Percentiles rank a stretch among this genome's conserved stretches.
These are phyloP conservation scores for Neopipo cinnamomea DNA, from an alignment of 2,113 vertebrate species.

Conservation along the genomic window DNA sequence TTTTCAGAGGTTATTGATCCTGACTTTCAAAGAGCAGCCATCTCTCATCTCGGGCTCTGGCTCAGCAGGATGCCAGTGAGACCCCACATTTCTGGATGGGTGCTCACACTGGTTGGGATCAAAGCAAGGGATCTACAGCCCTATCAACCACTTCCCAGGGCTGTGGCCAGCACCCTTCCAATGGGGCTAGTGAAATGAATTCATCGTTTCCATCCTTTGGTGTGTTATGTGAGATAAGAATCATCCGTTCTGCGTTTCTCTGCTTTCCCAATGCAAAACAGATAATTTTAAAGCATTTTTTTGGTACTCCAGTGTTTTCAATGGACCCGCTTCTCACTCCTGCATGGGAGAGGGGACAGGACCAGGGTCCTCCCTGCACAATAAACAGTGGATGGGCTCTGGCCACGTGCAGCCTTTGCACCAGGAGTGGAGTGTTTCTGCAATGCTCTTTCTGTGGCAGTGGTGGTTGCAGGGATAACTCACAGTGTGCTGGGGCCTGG, in stretches of 20 bases:
- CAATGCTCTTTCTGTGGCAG: rapidly evolving
- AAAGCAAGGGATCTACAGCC: background rate
- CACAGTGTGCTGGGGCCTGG: background rate
- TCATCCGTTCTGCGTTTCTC: background rate
- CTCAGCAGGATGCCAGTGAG: background rate
- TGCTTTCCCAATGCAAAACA: background rate
- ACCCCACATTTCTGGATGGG: background rate
- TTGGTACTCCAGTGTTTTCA: background rate
- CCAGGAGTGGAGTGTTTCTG: background rate
- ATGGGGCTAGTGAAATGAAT: background rate
- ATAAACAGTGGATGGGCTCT: background rate
- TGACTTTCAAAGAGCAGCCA: background rate
- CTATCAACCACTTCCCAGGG: background rate
- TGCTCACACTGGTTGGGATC: background rate
- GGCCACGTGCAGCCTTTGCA: background rate
- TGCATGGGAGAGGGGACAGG: background rate
- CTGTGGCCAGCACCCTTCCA: background rate
- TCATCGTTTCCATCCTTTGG: background rate
- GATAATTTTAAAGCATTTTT: background rate
- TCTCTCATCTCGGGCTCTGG: background rate
- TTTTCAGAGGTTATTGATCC: background rate
- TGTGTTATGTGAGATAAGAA: background rate
- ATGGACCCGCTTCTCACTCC: background rate
- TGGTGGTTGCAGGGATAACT: background rate
- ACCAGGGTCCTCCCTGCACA: background rate